These are phyloP conservation scores for Brachionus angularis DNA, from an alignment of 1,140 invertebrate genomes.

Conservation along the genomic window DNA sequence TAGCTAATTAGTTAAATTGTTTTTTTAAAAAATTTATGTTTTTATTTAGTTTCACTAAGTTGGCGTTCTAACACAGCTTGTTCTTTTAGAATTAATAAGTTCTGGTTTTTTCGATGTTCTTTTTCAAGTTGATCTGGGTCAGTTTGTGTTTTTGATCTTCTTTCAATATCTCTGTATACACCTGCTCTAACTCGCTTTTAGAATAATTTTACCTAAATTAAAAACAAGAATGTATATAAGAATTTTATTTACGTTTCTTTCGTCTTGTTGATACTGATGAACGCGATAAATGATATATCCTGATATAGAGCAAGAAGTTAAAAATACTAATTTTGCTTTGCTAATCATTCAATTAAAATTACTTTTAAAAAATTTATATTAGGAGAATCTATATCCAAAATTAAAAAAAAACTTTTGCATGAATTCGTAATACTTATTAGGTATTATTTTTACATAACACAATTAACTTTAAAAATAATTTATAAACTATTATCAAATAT, in stretches of 20 bases:
- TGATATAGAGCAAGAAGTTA: constrained; percentile 1
- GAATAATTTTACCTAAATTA: not conserved
- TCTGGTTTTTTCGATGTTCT: not conserved
- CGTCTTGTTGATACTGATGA: constrained; percentile 40
- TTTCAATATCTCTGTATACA: constrained; percentile 12
- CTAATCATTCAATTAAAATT: constrained; percentile 13
- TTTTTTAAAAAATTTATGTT: constrained; percentile 16
- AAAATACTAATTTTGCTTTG: constrained; percentile 29
- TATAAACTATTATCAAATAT: too few relatives aligned
- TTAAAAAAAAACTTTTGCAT: too few relatives aligned
- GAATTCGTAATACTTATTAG: too few relatives aligned
- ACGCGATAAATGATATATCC: constrained; percentile 29
- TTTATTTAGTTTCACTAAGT: not conserved
- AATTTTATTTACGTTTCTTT: not conserved
- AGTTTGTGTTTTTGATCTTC: not conserved
- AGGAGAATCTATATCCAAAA: too few relatives aligned
- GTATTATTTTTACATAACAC: too few relatives aligned
- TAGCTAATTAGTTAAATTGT: too few relatives aligned
- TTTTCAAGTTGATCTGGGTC: not conserved
- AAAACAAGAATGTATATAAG: not conserved
- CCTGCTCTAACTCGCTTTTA: constrained; percentile 28
- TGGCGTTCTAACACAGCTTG: constrained; percentile 15
- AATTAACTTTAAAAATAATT: too few relatives aligned
- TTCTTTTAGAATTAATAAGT: constrained; percentile 1
- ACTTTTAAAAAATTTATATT: too few relatives aligned